Base-by-base conservation (phyloP, 1,140 invertebrate species). In the Cyclina sinensis region DNA sequence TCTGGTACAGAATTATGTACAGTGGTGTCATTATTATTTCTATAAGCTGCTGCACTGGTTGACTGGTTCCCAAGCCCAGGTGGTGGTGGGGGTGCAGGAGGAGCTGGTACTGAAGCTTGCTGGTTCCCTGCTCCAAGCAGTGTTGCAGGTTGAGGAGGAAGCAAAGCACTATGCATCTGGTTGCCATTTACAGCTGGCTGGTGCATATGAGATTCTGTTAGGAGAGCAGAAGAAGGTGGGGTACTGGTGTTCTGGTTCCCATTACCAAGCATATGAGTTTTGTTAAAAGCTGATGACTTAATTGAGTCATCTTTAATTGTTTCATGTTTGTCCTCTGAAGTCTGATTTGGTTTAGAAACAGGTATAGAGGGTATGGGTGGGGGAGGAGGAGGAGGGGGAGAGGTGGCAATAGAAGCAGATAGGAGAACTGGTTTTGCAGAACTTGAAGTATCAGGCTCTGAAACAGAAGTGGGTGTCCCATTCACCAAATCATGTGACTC, bases 111-210 rank as follows among this genome's bases (percentile, higher is more conserved):
- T 27, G 35, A 43, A 76, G 73, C 37, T 30, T 5, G 46, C 73
- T 76, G 73, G 73, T 76, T 76, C 39, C 73, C 73, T 76, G 27
- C 18, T 46, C 46, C 24, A 76, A 48, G 73, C 73, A 46, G 73
- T 24, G 35, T 27, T 46, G 18, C 73, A 76, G 73, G 37, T 73
- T 4, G 68, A 37, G 68, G 14, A 73, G 35, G 39, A 7, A 24
- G 68, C 24, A 27, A 16, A 39, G 35, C 14, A 21, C 24, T 37
- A 24, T 37, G 32, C 18, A 30, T 35, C 27, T 73, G 30, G 32
- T 37, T 39, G 39, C 7, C 32, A 73, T 73, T 73, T 73, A 18
- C 30, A 21, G 68, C 0, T 73, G n/a, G 32, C 0, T 39, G 39
- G 30, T 21, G 7, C 9, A 35, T 68, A 18, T 14, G 9, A 68